A percentile compares a stretch with the other conserved stretches of the same genome.
These are phyloP conservation scores for Gallinago paraguaiae DNA, from an alignment of 2,113 vertebrate genomes.

Conservation along the genomic window DNA sequence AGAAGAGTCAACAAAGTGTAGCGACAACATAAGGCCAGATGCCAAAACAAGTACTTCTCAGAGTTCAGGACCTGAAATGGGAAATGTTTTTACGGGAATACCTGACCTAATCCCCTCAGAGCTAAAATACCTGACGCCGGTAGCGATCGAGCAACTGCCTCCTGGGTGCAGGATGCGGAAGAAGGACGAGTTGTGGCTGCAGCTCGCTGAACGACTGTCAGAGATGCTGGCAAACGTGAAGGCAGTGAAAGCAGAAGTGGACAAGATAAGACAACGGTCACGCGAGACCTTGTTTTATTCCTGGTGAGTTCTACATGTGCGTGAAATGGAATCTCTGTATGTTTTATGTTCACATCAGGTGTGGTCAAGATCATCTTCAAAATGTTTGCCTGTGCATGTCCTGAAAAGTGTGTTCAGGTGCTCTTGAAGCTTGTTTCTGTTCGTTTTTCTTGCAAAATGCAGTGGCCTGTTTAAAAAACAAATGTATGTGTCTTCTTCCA, in stretches of 20 bases:
- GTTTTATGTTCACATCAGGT: background rate
- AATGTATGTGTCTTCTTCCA: background rate
- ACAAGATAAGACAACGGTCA: conserved; percentile 73
- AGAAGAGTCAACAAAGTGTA: background rate
- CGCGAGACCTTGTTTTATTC: conserved; percentile 80
- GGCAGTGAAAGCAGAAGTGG: conserved; percentile 78
- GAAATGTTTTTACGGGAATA: background rate
- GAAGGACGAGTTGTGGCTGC: conserved; percentile 81
- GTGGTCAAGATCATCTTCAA: background rate
- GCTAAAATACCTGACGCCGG: conserved; percentile 81
- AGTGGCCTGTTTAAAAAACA: background rate
- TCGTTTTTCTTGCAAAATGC: background rate
- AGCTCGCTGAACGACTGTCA: conserved; percentile 64
- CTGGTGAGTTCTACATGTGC: conserved; percentile 77
- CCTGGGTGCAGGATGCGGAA: conserved; percentile 81
- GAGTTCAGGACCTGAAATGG: background rate
- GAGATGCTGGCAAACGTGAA: conserved; percentile 70
- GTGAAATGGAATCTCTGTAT: background rate
- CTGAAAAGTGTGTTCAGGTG: background rate
- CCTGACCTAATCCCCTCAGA: conserved; percentile 56
- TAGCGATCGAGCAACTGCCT: conserved; percentile 80
- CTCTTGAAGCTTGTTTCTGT: background rate
- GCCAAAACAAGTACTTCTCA: background rate
- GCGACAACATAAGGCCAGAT: background rate
- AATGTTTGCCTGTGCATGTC: background rate